Base-by-base conservation (phyloP, 2,113 vertebrate species). In the Dipodomys stephensi region DNA sequence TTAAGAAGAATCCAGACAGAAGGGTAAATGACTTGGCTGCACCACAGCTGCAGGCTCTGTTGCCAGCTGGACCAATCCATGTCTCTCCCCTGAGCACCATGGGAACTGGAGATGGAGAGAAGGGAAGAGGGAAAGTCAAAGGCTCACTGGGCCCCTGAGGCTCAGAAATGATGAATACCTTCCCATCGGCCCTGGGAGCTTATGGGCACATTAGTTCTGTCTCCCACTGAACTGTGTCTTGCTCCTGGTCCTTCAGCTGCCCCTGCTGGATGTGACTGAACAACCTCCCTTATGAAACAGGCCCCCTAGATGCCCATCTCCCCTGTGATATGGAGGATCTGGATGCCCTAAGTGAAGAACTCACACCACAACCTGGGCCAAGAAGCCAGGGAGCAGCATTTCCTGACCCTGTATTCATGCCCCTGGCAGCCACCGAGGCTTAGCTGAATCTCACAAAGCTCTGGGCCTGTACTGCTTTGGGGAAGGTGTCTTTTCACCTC, bases 401-500 rank as follows among this genome's bases (percentile, higher is more conserved):
- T 60, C 73, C 28, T 12, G 18, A 64, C 25, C 44, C 62, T 71
- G 19, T 6, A 0, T 6, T 11, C 64, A 1, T 0, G 3, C 3
- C 0, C 15, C 32, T 7, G 53, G 25, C 32, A 10, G 15, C 73
- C 73, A 4, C 0, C 53, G 1, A 18, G 15, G 53, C 4, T 13
- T 57, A 25, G 27, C 23, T 13, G 39, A 6, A 22, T 67, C 64
- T 8, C 44, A 6, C 1, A 0, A 77, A 35, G 35, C 35, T 46
- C 39, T 15, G 0, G 0, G 46, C 57, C 39, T 53, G 4, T 72
- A 23, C 39, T 1, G n/a, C 30, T 73, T 44, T 13, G n/a, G n/a
- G 62, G 53, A 39, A 35, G 49, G 49, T 11, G 49, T n/a, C n/a
- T 69, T 68, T 87, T 68, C 49, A 32, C 64, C 57, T 79, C 25